phyloP scores from a whole-genome alignment of 2,797 vertebrate species.

The Micropoecilia bifurca region DNA sequence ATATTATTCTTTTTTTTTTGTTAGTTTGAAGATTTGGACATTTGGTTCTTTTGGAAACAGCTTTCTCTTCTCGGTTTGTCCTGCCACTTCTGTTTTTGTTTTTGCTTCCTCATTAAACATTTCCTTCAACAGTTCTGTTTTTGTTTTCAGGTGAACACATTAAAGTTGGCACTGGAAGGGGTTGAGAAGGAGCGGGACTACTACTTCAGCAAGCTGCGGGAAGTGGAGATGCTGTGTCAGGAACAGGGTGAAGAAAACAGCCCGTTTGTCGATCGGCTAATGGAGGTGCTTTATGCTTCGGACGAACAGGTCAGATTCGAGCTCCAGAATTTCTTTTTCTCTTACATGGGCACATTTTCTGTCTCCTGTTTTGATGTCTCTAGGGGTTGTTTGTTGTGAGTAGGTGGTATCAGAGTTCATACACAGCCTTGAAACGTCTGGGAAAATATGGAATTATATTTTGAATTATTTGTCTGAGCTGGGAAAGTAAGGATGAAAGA shows the following conservation, averaged over 20 bases:
- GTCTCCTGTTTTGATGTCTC: background rate
- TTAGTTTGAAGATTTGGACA: background rate
- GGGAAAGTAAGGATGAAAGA: background rate
- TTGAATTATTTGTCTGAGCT: background rate
- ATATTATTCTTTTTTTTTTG: background rate
- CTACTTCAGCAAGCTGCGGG: constrained; percentile 98
- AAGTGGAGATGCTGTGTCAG: constrained; percentile 97
- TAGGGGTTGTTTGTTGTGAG: background rate
- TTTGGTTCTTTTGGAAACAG: background rate
- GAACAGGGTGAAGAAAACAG: constrained; percentile 93
- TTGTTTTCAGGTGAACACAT: constrained; percentile 87
- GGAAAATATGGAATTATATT: background rate
- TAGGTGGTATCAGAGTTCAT: background rate
- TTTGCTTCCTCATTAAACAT: background rate
- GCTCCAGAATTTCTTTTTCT: background rate
- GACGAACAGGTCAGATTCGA: constrained; percentile 90
- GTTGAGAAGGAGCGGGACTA: constrained; percentile 99
- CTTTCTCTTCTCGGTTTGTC: background rate
- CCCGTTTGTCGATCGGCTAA: constrained; percentile 91
- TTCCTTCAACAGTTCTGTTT: background rate
- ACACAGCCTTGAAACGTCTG: background rate
- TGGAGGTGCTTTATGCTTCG: constrained; percentile 96
- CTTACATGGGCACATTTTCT: background rate
- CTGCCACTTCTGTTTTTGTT: constrained; percentile 1
- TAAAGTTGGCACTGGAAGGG: constrained; percentile 96